A percentile compares a stretch with the other conserved stretches of the same genome.
phyloP scores from a whole-genome alignment of 2,797 vertebrate genomes.

The Argya squamiceps region DNA sequence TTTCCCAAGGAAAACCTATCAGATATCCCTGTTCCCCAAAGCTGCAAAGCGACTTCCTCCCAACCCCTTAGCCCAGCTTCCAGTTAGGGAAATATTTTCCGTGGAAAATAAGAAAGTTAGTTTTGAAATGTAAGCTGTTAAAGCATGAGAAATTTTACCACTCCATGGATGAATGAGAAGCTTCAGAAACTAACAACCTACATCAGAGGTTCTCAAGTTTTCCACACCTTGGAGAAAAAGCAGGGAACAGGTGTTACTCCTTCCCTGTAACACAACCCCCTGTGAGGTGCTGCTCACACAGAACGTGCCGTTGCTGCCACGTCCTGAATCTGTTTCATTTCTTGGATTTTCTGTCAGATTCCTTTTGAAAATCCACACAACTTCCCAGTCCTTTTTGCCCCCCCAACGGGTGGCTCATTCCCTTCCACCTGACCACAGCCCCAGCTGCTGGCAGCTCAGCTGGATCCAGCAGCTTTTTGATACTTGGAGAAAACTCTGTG shows the following conservation, averaged over 20 bases:
- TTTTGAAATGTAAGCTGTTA: slow-evolving; percentile 59
- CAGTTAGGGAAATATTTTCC: not conserved
- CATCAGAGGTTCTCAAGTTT: slow-evolving; percentile 61
- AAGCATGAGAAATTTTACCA: slow-evolving; percentile 66
- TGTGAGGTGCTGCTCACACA: not conserved
- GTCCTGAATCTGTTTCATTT: not conserved
- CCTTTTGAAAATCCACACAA: not conserved
- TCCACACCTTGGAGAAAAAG: not conserved
- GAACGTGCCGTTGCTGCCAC: not conserved
- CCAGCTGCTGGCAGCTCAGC: not conserved
- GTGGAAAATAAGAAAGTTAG: slow-evolving; percentile 22
- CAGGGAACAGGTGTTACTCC: not conserved
- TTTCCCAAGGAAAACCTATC: not conserved
- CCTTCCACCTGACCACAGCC: not conserved
- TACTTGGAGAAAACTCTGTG: not conserved
- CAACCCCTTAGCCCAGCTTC: not conserved
- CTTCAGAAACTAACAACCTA: slow-evolving; percentile 64
- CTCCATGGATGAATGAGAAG: slow-evolving; percentile 70
- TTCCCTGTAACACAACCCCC: not conserved
- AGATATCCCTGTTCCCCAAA: not conserved
- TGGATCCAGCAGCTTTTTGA: not conserved
- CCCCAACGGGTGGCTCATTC: not conserved
- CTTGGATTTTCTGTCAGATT: not conserved
- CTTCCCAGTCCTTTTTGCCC: not conserved
- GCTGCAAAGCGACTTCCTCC: slow-evolving; percentile 60